Base-by-base conservation (phyloP, 1,140 invertebrate species). In the Babylonia areolata region DNA sequence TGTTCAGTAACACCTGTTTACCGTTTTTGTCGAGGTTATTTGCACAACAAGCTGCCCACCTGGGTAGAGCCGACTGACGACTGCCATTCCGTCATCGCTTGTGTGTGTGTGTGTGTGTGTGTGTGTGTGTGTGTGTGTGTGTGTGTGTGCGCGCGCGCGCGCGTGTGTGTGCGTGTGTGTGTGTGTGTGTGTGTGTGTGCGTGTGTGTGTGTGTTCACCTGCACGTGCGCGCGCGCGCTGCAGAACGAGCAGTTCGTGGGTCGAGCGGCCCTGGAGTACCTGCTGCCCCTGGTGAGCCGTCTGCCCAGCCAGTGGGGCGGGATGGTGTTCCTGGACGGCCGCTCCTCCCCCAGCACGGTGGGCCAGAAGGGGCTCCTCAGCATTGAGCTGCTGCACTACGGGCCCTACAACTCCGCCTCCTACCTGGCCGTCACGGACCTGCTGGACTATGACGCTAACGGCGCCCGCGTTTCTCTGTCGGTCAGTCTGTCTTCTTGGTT, bases 191-290 rank as follows among this genome's bases (percentile, higher is more conserved):
- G 46, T 51, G 46, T 51, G 46, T 51, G 46, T 51, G 46, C 17
- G 46, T 51, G 46, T 51, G 46, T 51, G 46, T 51, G 46, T 51
- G 46, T 51, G 2, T 51, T 0, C 17, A 17, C 17, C 9, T 51
- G 46, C 17, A 17, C 17, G 46, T 51, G 0, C 17, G 46, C 17
- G 46, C 17, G 46, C 17, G 46, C 17, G 46, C 17, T 51, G 28
- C 71, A 73, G 71, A 37, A 37, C 31, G 71, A 73, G 31, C 71
- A 73, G 71, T 73, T 73, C 31, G 35, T 73, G 31, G 71, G 71
- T 9, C n/a, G 33, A 9, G 31, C 33, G 3, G 6, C 71, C 31
- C 33, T 73, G 6, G 20, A 73, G 33, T 73, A 2, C 71, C 31
- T 73, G 71, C 71, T 73, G 71, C 71, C 71, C 33, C 35, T 35